phyloP scores from a whole-genome alignment of 2,888 invertebrate genomes.

The Cordilura impudica region DNA sequence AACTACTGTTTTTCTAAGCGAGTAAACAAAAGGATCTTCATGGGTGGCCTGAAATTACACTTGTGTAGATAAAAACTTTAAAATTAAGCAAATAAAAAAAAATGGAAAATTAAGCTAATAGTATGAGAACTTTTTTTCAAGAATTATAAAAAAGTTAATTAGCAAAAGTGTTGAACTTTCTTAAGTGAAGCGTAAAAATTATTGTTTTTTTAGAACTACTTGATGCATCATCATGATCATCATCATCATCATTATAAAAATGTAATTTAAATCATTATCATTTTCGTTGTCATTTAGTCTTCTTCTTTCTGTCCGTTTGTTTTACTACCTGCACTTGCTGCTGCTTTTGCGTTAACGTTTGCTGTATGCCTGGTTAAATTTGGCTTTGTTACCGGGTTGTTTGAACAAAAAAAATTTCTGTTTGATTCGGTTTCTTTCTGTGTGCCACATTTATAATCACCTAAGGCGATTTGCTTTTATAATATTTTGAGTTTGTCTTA shows the following conservation, averaged over 20 bases:
- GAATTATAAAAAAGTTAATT: not conserved
- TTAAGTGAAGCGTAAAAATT: conserved; percentile 25
- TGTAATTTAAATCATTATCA: not conserved
- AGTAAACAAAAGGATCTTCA: not conserved
- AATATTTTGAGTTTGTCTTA: conserved; percentile 28
- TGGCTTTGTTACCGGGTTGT: conserved; percentile 43
- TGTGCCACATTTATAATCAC: conserved; percentile 46
- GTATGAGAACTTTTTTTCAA: not conserved
- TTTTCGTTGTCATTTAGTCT: not conserved
- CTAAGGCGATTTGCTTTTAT: conserved; percentile 47
- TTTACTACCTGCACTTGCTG: conserved; percentile 42
- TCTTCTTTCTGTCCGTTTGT: not conserved
- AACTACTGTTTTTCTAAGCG: not conserved
- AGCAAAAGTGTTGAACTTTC: conserved; percentile 6
- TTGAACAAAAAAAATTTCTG: too few relatives aligned
- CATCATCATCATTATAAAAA: not conserved
- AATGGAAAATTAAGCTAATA: too few relatives aligned
- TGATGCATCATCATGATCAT: not conserved
- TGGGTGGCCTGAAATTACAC: not conserved
- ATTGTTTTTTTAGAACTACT: conserved; percentile 3
- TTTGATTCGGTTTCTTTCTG: conserved; percentile 24
- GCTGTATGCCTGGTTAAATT: conserved; percentile 44
- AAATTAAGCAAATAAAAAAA: not conserved
- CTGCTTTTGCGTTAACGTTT: not conserved
- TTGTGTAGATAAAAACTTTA: not conserved